Evolutionary conservation across 2,113 vertebrate species (phyloP).

Genomic region (Neolamprologus devosi): DNA sequence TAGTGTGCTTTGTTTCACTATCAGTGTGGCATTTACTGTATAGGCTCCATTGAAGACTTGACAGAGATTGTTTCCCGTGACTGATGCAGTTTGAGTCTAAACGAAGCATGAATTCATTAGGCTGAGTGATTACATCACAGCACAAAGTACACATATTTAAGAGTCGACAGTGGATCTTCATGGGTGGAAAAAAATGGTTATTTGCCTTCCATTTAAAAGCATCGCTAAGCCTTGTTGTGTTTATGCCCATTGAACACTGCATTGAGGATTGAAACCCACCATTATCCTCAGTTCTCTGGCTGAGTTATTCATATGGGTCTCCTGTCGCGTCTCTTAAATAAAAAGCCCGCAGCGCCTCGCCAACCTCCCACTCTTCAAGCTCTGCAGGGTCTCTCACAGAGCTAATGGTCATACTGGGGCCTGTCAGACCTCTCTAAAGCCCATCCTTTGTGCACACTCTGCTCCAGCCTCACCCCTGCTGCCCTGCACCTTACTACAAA

Average conservation of each 20-base stretch:
- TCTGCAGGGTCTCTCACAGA: conserved; percentile 49
- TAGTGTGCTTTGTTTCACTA: conserved; percentile 13
- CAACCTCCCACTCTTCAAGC: conserved; percentile 34
- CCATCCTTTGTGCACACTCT: conserved; percentile 49
- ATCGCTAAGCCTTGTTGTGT: conserved; percentile 29
- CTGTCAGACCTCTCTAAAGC: conserved; percentile 59
- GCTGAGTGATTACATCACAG: neutral
- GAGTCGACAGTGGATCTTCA: neutral
- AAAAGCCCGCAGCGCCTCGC: conserved; percentile 31
- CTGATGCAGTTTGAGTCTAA: neutral
- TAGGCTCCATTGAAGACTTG: neutral
- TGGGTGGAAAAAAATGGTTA: conserved; percentile 16
- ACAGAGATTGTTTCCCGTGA: neutral
- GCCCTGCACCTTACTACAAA: conserved; percentile 64
- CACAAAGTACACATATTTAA: neutral
- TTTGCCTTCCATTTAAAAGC: conserved; percentile 20
- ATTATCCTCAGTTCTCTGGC: conserved; percentile 22
- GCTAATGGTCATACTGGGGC: conserved; percentile 67
- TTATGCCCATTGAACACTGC: conserved; percentile 22
- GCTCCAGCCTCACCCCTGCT: conserved; percentile 44
- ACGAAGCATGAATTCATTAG: conserved; percentile 5
- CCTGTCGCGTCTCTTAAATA: conserved; percentile 42
- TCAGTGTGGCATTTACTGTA: conserved; percentile 8
- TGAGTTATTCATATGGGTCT: conserved; percentile 51
- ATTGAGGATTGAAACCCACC: conserved; percentile 22